Evolutionary conservation across 2,797 vertebrate species (phyloP).

Genomic region (Anabacerthia variegaticeps): DNA sequence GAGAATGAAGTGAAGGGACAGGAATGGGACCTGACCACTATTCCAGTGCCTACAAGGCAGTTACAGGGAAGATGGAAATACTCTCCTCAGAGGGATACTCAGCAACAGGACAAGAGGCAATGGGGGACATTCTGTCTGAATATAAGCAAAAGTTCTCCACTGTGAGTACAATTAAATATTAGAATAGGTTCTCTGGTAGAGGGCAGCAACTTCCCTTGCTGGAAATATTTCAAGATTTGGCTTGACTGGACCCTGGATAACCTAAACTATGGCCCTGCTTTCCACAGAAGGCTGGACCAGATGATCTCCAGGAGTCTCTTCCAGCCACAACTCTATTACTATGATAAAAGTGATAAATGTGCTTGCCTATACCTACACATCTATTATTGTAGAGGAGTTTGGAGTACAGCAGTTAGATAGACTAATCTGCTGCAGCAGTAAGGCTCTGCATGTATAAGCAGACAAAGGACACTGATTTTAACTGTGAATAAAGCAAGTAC

Average conservation of each 20-base stretch:
- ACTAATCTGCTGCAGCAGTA: not conserved
- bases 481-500: not conserved
- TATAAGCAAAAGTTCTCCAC: not conserved
- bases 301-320: not conserved
- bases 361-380: not conserved
- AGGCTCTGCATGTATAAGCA: not conserved
- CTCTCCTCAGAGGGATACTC: not conserved
- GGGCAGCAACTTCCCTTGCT: not conserved
- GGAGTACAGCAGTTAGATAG: not conserved
- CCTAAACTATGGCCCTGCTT: not conserved
- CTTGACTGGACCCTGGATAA: not conserved
- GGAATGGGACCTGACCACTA: not conserved
- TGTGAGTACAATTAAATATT: not conserved
- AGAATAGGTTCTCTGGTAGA: not conserved
- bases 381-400: not conserved
- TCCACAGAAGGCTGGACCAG: not conserved
- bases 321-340: not conserved
- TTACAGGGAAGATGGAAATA: not conserved
- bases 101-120: not conserved
- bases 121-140: not conserved
- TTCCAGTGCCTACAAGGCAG: not conserved
- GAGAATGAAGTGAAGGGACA: not conserved
- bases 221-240: not conserved
- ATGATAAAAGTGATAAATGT: not conserved
- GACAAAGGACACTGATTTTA: not conserved